Conservation (phyloP, 2,797 vertebrate genomes). For the Acestrorhynchus altus region DNA sequence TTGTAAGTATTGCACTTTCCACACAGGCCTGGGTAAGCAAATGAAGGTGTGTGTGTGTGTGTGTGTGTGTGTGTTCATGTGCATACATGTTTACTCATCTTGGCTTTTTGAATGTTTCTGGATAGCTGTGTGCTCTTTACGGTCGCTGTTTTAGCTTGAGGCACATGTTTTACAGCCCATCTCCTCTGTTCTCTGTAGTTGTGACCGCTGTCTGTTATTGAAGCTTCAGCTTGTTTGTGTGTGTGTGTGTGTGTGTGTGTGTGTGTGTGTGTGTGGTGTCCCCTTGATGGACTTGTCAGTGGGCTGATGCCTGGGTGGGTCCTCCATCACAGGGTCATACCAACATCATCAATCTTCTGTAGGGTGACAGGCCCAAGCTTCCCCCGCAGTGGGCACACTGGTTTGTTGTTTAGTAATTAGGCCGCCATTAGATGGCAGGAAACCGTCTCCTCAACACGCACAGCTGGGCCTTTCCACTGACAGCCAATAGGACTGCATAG, state of each 20-base stretch:
- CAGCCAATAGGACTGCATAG: conserved; percentile 60
- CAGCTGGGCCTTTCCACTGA: conserved; percentile 70
- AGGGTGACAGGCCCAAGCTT: conserved; percentile 74
- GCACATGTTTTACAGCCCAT: conserved; percentile 25
- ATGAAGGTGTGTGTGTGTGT: too few relatives aligned
- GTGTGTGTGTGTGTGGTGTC: conserved; percentile 50
- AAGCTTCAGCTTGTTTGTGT: conserved; percentile 32
- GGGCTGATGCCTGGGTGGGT: conserved; percentile 76
- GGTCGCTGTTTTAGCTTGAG: conserved; percentile 17
- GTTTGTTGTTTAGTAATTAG: conserved; percentile 89
- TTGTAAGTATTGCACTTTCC: background rate
- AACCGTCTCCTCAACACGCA: conserved; percentile 74
- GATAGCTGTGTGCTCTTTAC: background rate
- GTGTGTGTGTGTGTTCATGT: background rate
- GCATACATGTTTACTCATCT: conserved; percentile 8
- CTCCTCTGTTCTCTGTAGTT: conserved; percentile 4
- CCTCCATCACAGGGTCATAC: conserved; percentile 82
- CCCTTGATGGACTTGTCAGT: conserved; percentile 76
- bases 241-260: conserved; percentile 34
- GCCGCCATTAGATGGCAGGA: conserved; percentile 82
- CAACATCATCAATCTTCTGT: conserved; percentile 87
- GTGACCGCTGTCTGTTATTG: conserved; percentile 35
- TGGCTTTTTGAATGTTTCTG: conserved; percentile 12
- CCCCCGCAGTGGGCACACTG: conserved; percentile 79
- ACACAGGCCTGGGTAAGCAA: background rate